phyloP scores from a whole-genome alignment of 2,888 invertebrate species.

The Tipula vernalis region DNA sequence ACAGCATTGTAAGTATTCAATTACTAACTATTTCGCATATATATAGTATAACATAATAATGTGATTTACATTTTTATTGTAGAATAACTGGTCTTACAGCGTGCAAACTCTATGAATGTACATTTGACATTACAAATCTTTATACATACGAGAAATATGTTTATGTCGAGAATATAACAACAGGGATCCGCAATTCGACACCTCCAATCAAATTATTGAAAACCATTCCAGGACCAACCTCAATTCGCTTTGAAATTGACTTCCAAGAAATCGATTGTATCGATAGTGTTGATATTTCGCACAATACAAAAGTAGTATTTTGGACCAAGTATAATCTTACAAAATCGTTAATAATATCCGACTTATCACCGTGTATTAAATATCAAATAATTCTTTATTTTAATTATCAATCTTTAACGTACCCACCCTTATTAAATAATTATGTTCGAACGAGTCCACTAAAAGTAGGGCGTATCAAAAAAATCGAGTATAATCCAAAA shows the following conservation, averaged over 20 bases:
- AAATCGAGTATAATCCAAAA: not conserved
- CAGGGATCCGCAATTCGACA: not conserved
- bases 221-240: not conserved
- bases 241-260: not conserved
- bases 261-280: not conserved
- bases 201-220: not conserved
- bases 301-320: not conserved
- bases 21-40: not conserved
- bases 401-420: not conserved
- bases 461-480: not conserved
- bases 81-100: not conserved
- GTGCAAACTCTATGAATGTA: not conserved
- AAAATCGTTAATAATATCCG: not conserved
- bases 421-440: not conserved
- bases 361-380: not conserved
- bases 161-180: not conserved
- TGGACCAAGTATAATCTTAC: not conserved
- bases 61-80: not conserved
- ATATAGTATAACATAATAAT: not conserved
- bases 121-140: not conserved
- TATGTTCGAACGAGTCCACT: not conserved
- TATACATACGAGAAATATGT: not conserved
- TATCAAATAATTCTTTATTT: not conserved
- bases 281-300: not conserved
- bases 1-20: not conserved